Percentiles rank a stretch among this genome's conserved stretches.
These are phyloP conservation scores for Circaetus gallicus DNA, from an alignment of 2,113 vertebrate genomes.

Conservation along the genomic window DNA sequence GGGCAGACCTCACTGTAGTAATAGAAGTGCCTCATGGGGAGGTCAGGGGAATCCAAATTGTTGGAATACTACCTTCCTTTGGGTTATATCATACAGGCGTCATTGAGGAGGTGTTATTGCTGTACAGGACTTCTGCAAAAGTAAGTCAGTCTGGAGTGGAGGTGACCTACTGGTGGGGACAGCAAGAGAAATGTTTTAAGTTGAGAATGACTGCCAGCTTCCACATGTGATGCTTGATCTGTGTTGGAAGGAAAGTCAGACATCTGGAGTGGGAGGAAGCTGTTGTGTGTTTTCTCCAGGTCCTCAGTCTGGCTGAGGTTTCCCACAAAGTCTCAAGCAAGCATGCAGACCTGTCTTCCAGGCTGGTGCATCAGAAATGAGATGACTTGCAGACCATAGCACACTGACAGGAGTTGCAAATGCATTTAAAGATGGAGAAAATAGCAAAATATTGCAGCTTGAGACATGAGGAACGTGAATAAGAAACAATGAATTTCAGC, in stretches of 20 bases:
- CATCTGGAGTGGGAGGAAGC: neutral
- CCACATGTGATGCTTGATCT: neutral
- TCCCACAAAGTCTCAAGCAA: neutral
- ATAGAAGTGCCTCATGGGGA: neutral
- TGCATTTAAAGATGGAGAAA: neutral
- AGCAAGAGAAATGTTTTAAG: neutral
- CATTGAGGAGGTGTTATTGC: neutral
- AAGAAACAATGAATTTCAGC: neutral
- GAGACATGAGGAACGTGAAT: neutral
- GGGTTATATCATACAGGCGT: neutral
- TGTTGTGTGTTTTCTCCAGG: neutral
- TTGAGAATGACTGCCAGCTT: neutral
- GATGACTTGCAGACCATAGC: neutral
- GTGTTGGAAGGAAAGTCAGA: neutral
- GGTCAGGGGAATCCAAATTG: neutral
- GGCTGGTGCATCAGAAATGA: neutral
- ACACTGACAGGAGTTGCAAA: neutral
- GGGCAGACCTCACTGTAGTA: neutral
- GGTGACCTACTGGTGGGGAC: neutral
- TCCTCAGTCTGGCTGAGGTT: neutral
- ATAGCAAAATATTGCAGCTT: neutral
- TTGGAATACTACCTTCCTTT: neutral
- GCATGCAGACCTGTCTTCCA: neutral
- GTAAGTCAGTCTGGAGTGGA: neutral
- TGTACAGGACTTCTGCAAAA: neutral